Conservation (phyloP, 92 coral and sea anemone species). For the Palythoa heliodiscus region DNA sequence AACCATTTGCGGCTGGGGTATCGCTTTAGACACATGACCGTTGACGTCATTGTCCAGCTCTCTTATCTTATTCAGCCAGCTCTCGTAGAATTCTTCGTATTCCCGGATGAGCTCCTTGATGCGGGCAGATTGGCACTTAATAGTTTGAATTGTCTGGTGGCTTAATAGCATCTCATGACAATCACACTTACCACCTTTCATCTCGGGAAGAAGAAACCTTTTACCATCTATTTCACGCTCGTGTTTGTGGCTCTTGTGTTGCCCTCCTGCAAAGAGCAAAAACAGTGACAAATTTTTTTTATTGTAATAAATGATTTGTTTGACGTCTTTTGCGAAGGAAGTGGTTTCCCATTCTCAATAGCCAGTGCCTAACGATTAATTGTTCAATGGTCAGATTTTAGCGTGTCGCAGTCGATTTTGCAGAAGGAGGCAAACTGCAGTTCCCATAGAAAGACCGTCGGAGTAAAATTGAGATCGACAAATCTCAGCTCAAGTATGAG, state of each 20-base stretch:
- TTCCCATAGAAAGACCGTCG: no score
- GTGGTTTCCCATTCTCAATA: no score
- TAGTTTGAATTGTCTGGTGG: constrained; percentile 81
- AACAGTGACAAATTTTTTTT: no score
- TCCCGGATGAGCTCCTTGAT: constrained; percentile 89
- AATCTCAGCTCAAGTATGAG: no score
- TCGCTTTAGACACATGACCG: constrained; percentile 64
- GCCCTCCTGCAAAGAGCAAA: constrained; percentile 3
- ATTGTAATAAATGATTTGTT: no score
- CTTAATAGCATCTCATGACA: constrained; percentile 85
- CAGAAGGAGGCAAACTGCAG: no score
- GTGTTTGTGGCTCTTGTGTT: not conserved
- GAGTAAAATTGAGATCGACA: no score
- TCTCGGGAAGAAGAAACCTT: constrained; percentile 30
- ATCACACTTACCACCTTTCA: constrained; percentile 68
- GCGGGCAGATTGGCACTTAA: constrained; percentile 72
- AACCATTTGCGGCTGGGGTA: constrained; percentile 72
- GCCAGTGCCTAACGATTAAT: no score
- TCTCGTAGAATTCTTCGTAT: constrained; percentile 91
- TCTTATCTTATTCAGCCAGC: constrained; percentile 80
- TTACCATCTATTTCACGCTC: constrained; percentile 37
- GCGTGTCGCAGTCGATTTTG: no score
- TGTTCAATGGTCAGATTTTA: no score
- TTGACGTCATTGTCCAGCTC: constrained; percentile 75
- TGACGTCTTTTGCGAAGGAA: no score